Percentiles rank a stretch among this genome's conserved stretches.
phyloP scores from a whole-genome alignment of 1,140 invertebrate species.

The Brachionus calyciflorus region DNA sequence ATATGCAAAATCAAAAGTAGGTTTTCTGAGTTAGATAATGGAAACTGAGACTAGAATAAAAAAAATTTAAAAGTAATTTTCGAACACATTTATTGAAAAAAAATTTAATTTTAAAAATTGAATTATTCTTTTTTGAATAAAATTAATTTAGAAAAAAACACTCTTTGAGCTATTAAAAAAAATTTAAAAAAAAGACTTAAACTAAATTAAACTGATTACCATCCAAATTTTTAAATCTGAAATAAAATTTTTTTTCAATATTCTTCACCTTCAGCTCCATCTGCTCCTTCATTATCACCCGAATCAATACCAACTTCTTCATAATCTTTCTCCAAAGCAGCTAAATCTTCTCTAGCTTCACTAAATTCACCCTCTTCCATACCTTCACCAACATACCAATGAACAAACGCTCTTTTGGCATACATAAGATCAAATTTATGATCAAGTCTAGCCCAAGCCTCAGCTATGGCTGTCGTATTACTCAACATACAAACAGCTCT shows the following conservation, averaged over 20 bases:
- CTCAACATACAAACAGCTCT: constrained; percentile 77
- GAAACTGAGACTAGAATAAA: too few relatives aligned
- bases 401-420: constrained; percentile 49
- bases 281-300: constrained; percentile 18
- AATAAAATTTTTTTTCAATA: background rate
- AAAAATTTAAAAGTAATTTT: too few relatives aligned
- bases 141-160: too few relatives aligned
- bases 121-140: too few relatives aligned
- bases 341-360: constrained; percentile 52
- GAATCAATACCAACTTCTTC: constrained; percentile 49
- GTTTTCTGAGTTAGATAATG: too few relatives aligned
- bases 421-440: constrained; percentile 51
- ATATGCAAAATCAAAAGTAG: too few relatives aligned
- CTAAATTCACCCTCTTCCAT: constrained; percentile 62
- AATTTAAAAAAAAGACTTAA: too few relatives aligned
- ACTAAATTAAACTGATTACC: too few relatives aligned
- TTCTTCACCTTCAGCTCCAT: constrained; percentile 44
- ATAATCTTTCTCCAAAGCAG: constrained; percentile 51
- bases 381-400: constrained; percentile 61
- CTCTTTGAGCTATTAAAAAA: too few relatives aligned
- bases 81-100: too few relatives aligned
- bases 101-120: too few relatives aligned
- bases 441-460: constrained; percentile 70
- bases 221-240: too few relatives aligned
- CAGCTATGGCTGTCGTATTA: constrained; percentile 68